Base-by-base conservation (phyloP, 2,113 vertebrate genomes). In the Psittacus erithacus region DNA sequence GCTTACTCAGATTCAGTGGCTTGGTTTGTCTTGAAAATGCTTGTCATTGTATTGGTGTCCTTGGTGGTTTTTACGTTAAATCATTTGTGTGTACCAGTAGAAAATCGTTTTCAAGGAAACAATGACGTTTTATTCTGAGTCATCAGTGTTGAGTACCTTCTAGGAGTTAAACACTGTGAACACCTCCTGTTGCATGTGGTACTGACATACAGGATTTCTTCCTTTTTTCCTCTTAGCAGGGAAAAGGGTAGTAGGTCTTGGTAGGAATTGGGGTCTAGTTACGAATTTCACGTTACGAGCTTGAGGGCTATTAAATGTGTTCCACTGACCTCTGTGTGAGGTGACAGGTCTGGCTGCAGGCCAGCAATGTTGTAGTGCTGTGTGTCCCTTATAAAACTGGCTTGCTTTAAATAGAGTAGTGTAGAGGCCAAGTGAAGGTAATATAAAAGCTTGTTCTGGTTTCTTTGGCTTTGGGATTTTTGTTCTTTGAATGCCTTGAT, bases 351-450 rank as follows among this genome's bases (percentile, higher is more conserved):
- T 92, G 92, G 80, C 88, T 86, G 68, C 59, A 31, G 81, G 83
- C 92, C 69, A 63, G 55, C 1, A 2, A 22, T 0, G 11, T 22
- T 88, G 38, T 91, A 68, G 83, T 75, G n/a, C 82, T 39, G 25
- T 22, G 41, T 79, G 63, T 38, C 47, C 57, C 65, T 84, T 85
- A 84, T 71, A 84, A 92, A 92, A 86, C 35, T 5, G 41, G 17
- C 44, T 88, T 0, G 17, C 88, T 92, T 92, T 80, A 93, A 87
- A 85, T 76, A 86, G 85, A 70, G 79, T 86, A 75, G 65, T 15
- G 5, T 12, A 69, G 85, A 93, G 90, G 94, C 90, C 64, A 47
- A 52, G 76, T 81, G 90, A 96, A 95, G 81, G 93, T 92, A 81
- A 91, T 75, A 8, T 4, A 60, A 53, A 92, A 49, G 68, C 79